A percentile compares a stretch with the other conserved stretches of the same genome.
phyloP scores from a whole-genome alignment of 2,797 vertebrate genomes.

The Alca torda region DNA sequence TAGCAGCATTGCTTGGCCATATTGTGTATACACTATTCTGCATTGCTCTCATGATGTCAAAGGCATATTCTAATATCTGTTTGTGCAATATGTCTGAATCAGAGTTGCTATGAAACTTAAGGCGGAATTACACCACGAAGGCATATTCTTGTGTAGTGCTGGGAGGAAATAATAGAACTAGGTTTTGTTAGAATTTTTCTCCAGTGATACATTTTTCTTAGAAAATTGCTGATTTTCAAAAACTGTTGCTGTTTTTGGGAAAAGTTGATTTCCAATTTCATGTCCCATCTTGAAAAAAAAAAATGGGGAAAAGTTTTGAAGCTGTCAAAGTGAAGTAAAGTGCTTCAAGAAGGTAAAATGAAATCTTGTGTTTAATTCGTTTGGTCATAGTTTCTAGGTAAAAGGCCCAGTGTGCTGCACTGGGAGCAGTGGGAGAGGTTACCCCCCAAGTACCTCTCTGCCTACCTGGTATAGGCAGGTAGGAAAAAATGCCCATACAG shows the following conservation, averaged over 20 bases:
- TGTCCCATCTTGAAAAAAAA: neutral
- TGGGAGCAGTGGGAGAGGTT: neutral
- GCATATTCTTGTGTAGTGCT: conserved; percentile 21
- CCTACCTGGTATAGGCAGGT: neutral
- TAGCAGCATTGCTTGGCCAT: conserved; percentile 57
- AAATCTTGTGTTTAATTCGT: neutral
- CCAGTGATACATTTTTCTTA: conserved; percentile 44
- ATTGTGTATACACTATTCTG: conserved; percentile 50
- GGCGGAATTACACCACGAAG: conserved; percentile 44
- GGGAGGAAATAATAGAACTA: conserved; percentile 30
- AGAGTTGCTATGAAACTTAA: conserved; percentile 54
- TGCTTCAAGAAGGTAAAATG: neutral
- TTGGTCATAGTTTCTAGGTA: neutral
- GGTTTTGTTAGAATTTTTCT: conserved; percentile 52
- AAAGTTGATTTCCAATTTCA: conserved; percentile 20
- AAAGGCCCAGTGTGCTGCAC: neutral
- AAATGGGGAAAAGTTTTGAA: neutral
- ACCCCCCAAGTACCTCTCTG: neutral
- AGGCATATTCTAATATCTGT: conserved; percentile 63
- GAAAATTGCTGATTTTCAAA: conserved; percentile 56
- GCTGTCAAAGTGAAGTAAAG: neutral
- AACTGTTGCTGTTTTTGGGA: conserved; percentile 29
- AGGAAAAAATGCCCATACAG: neutral
- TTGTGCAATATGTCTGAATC: conserved; percentile 55
- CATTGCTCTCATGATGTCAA: conserved; percentile 59